Conservation (phyloP, 1,140 invertebrate species). For the Drosophila rufa region DNA sequence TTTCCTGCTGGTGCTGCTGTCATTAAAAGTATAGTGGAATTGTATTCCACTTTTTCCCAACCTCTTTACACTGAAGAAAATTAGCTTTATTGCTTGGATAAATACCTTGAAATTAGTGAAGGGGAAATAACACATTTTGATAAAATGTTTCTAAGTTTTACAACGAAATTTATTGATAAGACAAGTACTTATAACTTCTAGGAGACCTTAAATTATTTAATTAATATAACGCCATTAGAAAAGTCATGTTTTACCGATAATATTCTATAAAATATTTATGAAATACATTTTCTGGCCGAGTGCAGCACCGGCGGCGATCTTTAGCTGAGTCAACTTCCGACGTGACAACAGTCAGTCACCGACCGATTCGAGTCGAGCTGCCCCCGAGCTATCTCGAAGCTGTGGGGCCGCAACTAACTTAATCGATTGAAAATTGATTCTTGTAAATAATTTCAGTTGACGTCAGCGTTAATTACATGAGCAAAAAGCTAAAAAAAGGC, state of each 20-base stretch:
- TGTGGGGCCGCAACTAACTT: slow-evolving; percentile 49
- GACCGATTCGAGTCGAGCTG: slow-evolving; percentile 18
- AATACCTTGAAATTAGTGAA: not conserved
- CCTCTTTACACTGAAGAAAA: slow-evolving; percentile 13
- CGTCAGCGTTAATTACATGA: slow-evolving; percentile 80
- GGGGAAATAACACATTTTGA: accelerated
- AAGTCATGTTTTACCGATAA: not conserved
- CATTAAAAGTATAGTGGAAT: slow-evolving; percentile 32
- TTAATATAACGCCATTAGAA: too few relatives aligned
- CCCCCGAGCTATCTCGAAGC: slow-evolving; percentile 26
- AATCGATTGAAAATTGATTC: slow-evolving; percentile 82
- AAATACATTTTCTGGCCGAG: not conserved
- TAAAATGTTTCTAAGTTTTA: not conserved
- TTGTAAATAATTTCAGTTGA: slow-evolving; percentile 71
- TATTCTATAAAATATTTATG: not conserved
- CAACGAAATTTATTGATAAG: not conserved
- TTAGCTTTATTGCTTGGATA: accelerated
- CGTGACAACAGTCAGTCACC: slow-evolving; percentile 58
- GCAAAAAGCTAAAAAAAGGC: slow-evolving; percentile 12
- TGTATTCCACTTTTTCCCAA: slow-evolving; percentile 34
- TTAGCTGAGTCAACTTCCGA: slow-evolving; percentile 67
- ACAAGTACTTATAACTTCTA: not conserved
- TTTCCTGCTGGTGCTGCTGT: slow-evolving; percentile 51
- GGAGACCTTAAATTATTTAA: not conserved
- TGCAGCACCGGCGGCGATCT: slow-evolving; percentile 19